These are phyloP conservation scores for Eulemur mongoz DNA, from an alignment of 2,797 vertebrate species.

Conservation along the genomic window DNA sequence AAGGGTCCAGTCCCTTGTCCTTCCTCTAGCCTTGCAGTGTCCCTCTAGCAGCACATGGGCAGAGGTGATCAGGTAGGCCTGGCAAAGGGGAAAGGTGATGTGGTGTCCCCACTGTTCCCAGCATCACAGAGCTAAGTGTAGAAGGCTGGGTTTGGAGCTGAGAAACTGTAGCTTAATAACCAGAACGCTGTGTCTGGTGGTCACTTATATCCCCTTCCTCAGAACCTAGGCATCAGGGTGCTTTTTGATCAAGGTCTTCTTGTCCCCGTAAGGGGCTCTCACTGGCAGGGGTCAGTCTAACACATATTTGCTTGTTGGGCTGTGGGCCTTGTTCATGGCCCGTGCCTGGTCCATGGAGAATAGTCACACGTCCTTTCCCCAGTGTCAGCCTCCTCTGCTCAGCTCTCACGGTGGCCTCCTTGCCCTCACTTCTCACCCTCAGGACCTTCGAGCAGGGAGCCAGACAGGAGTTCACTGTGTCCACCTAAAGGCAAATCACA, in stretches of 20 bases:
- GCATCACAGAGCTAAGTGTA: accelerated
- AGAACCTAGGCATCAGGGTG: accelerated
- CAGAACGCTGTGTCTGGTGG: accelerated
- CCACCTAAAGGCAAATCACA: neutral
- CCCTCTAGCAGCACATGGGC: accelerated
- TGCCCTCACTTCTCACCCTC: neutral
- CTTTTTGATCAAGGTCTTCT: neutral
- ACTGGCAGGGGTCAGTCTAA: neutral
- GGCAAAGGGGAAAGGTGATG: accelerated
- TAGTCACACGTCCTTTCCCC: accelerated
- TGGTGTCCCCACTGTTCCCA: neutral
- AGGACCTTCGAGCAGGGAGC: neutral
- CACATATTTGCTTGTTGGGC: neutral
- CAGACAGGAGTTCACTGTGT: accelerated
- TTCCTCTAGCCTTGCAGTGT: accelerated
- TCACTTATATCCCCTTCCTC: neutral
- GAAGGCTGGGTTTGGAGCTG: accelerated
- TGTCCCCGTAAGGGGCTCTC: neutral
- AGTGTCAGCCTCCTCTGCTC: neutral
- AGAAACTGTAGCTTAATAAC: neutral
- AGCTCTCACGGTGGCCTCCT: accelerated
- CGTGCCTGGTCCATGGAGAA: accelerated
- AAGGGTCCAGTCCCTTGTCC: accelerated
- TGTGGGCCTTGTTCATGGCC: no score
- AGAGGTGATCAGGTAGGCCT: neutral